Base-by-base conservation (phyloP, 37 sponge, comb jelly and placozoan species). In the Haliclona indistincta region DNA sequence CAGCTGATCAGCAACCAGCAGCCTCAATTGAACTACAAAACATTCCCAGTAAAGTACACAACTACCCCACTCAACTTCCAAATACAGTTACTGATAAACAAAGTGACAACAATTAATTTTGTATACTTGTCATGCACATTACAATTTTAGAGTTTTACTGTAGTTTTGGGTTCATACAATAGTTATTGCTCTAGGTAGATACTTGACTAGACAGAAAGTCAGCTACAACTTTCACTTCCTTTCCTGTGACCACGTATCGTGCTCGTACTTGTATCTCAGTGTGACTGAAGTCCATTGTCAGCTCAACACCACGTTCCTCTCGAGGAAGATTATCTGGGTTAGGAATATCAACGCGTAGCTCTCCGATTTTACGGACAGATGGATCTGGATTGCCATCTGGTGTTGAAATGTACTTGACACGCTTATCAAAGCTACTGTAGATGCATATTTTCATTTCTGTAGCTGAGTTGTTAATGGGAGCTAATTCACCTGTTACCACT, bases 231-330 rank as follows among this genome's bases (percentile, higher is more conserved):
- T 75, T 63, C 3, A 75, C 66, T 77, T 65, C 55, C 23, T 52
- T 49, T 23, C 43, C 28, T 52, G 78, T 23, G 17, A 66, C 51
- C 11, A 22, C 4, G 66, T 77, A 64, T 13, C 38, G 66, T 45
- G 56, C 78, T 38, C 30, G 34, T 17, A 79, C 80, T 54, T 79
- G 69, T 26, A 79, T 79, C 23, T 79, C 80, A 38, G 80, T 68
- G 49, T 79, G 80, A 55, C 62, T 69, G 29, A 79, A 68, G 42
- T 79, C 80, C 28, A 79, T 68, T 17, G 44, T 56, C 30, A 79
- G 23, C 19, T 69, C 51, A 41, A 79, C 70, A 6, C 10, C 44
- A 28, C 80, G 60, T 29, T 39, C 17, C 60, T 58, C 60, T 58
- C 60, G 60, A 58, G 60, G 60, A 20, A 58, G n/a, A 23, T 56